Evolutionary conservation across 1,140 invertebrate species (phyloP), one percentile per base, ranked within the genome.

Genomic region (Theocolax elegans): DNA sequence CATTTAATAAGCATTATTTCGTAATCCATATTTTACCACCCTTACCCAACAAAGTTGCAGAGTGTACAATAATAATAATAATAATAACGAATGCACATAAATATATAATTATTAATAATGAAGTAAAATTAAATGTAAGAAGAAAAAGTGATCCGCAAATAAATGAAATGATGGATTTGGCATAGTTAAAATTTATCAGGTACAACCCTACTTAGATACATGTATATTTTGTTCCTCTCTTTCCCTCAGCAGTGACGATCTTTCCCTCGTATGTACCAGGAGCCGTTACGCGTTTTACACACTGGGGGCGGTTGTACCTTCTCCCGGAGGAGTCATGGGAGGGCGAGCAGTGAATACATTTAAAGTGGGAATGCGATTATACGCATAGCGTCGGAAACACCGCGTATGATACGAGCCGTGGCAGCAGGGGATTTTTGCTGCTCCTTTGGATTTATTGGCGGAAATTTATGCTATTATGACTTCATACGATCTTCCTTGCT

Each of bases 291-390:
- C 71, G 67, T 65, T 72, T 74, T 65, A 31, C 23, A 66, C 44
- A 51, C 29, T 27, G 1, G 51, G 17, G 19, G 7, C 1, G 1
- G 13, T 67, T 27, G 42, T 58, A 27, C 35, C 60, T 40, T 71
- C 42, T 56, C 40, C 38, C 51, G 64, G 10, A 67, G 46, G 31
- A 72, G 23, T 56, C 21, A 59, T 38, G 17, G 12, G 21, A 72
- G 27, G 44, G 42, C 15, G 73, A 78, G 72, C 70, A 77, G 74
- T 76, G 80, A 81, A 84, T 84, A 83, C 75, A 83, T 84, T 83
- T 81, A 78, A 78, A 81, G 78, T 79, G 78, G 77, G 80, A 83
- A 84, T 84, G 79, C 78, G 82, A 84, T 84, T 83, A 84, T 72
- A 62, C 63, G 58, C 54, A 38, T 27, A 58, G 49, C 31, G 38